These are phyloP conservation scores for Cololabis saira DNA, from an alignment of 2,113 vertebrate species.

Conservation along the genomic window DNA sequence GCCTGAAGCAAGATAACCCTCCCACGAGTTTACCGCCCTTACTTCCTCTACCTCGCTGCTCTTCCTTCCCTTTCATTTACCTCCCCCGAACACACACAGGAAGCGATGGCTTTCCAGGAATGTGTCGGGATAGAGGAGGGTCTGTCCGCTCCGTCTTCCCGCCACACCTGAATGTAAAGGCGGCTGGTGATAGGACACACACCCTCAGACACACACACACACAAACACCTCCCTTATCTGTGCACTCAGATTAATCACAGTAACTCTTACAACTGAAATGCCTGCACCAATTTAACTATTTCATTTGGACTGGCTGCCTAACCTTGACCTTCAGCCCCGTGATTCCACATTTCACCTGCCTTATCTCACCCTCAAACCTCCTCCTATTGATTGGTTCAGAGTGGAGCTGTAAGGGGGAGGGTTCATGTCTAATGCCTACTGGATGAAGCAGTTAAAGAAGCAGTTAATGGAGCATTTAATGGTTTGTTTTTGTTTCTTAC, in stretches of 20 bases:
- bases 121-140: conserved; percentile 44
- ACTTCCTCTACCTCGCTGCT: conserved; percentile 32
- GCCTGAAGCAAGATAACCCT: conserved; percentile 12
- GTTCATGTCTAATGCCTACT: conserved; percentile 27
- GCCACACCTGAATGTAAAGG: conserved; percentile 53
- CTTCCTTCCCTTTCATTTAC: conserved; percentile 32
- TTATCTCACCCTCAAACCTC: not conserved
- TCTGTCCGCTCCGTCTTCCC: conserved; percentile 44
- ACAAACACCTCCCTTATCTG: not conserved
- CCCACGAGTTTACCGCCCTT: conserved; percentile 26
- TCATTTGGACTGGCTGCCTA: not conserved
- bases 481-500: conserved; percentile 25
- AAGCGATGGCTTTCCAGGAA: conserved; percentile 55
- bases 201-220: not conserved
- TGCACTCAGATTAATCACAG: not conserved
- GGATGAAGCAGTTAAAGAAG: conserved; percentile 33
- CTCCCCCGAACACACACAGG: conserved; percentile 16
- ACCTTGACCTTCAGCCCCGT: not conserved
- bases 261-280: not conserved
- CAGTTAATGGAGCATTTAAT: conserved; percentile 38
- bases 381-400: not conserved
- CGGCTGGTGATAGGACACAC: conserved; percentile 27
- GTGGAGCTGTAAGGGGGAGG: not conserved
- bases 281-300: too few relatives aligned
- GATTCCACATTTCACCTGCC: not conserved